phyloP scores from a whole-genome alignment of 2,797 vertebrate species.

The Emys orbicularis region DNA sequence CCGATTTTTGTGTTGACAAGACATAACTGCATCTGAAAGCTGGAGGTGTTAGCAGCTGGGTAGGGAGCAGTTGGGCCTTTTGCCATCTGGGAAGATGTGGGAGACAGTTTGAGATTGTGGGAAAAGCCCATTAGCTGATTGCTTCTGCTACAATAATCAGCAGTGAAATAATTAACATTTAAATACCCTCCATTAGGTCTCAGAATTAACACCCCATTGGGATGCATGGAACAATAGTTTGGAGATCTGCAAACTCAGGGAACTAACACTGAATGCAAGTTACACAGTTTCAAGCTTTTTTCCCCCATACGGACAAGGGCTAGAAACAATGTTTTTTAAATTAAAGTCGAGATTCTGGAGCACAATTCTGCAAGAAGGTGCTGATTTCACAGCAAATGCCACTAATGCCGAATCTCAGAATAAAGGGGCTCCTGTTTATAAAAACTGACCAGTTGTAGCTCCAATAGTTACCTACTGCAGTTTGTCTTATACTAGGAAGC shows the following conservation, averaged over 20 bases:
- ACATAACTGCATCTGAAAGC: conserved; percentile 37
- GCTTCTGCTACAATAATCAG: not conserved
- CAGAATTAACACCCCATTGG: not conserved
- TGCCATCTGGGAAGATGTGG: conserved; percentile 13
- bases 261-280: no score
- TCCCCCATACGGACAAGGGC: not conserved
- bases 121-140: conserved; percentile 26
- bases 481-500: not conserved
- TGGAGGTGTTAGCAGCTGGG: conserved; percentile 30
- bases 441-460: not conserved
- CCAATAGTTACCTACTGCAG: not conserved
- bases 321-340: not conserved
- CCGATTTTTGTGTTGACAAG: not conserved
- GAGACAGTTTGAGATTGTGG: not conserved
- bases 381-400: not conserved
- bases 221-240: not conserved
- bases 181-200: not conserved
- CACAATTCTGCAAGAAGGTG: not conserved
- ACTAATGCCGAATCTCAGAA: not conserved
- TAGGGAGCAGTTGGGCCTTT: conserved; percentile 24
- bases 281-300: no score
- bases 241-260: no score
- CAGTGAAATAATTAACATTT: not conserved
- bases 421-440: not conserved
- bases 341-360: not conserved